Evolutionary conservation across 2,888 invertebrate species (phyloP).

Genomic region (Amphipoea lucens): DNA sequence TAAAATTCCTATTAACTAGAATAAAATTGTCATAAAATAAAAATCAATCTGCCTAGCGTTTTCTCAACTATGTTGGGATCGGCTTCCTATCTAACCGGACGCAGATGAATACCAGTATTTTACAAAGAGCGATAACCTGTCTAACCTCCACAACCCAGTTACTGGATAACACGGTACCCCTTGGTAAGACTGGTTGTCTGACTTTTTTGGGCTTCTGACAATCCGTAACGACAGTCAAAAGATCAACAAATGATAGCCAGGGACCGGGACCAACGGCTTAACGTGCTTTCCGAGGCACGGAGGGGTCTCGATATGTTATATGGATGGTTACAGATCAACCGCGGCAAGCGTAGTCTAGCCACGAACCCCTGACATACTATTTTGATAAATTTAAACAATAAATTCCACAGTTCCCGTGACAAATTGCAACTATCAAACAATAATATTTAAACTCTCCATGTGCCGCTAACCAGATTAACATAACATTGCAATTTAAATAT

Average conservation of each 20-base stretch:
- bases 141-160: not conserved
- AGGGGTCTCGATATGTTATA: not conserved
- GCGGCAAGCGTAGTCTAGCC: not conserved
- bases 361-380: too few relatives aligned
- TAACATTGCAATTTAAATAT: conserved; percentile 52
- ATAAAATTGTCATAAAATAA: conserved; percentile 2
- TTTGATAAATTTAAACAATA: not conserved
- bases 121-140: too few relatives aligned
- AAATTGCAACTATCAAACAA: conserved; percentile 14
- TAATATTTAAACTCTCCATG: conserved; percentile 16
- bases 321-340: not conserved
- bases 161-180: not conserved
- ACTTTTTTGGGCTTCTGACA: not conserved
- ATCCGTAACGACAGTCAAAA: not conserved
- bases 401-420: not conserved
- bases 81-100: not conserved
- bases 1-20: not conserved
- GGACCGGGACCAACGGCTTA: too few relatives aligned
- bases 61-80: not conserved
- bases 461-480: conserved; percentile 46
- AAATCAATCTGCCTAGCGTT: not conserved
- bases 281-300: too few relatives aligned
- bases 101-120: not conserved
- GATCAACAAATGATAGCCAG: too few relatives aligned
- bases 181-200: not conserved